Evolutionary conservation across 2,888 invertebrate genomes (phyloP), one percentile per base, ranked within the genome.

Genomic region (Taphrorychus bicolor): DNA sequence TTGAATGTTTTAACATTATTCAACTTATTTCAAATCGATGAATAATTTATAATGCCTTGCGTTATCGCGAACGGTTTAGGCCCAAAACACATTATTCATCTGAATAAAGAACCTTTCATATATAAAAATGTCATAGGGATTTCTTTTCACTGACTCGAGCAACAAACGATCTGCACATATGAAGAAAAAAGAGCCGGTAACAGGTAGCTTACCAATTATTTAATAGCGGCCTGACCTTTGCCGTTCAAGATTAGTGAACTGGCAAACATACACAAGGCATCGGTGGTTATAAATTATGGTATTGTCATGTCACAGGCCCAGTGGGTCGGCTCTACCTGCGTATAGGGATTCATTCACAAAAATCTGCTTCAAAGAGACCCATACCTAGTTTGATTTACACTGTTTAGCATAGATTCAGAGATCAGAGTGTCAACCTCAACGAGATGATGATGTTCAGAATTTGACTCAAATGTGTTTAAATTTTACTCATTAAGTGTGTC

Each of bases 11-110:
- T n/a, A n/a, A n/a, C n/a, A n/a, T n/a, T n/a, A n/a, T n/a, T n/a
- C n/a, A n/a, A n/a, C n/a, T n/a, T n/a, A n/a, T n/a, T n/a, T n/a
- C n/a, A n/a, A n/a, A n/a, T n/a, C n/a, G n/a, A 32, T 58, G 52
- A 57, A 64, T 56, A 58, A 64, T 64, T 58, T 64, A 58, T n/a
- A n/a, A n/a, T n/a, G n/a, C n/a, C n/a, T n/a, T n/a, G n/a, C n/a
- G n/a, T n/a, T n/a, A n/a, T n/a, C n/a, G n/a, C n/a, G n/a, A n/a
- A n/a, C n/a, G n/a, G n/a, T 64, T 51, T 42, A 59, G 52, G 23
- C 32, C 57, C 42, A 64, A 32, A 64, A 64, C 53, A 52, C 58
- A 58, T 18, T 52, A 58, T 64, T 54, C 54, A 32, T 11, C 7
- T 32, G 32, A 32, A 32, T 32, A 32, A 32, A 32, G 32, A n/a